Conservation (phyloP, 2,113 vertebrate species). For the Chionomys nivalis region DNA sequence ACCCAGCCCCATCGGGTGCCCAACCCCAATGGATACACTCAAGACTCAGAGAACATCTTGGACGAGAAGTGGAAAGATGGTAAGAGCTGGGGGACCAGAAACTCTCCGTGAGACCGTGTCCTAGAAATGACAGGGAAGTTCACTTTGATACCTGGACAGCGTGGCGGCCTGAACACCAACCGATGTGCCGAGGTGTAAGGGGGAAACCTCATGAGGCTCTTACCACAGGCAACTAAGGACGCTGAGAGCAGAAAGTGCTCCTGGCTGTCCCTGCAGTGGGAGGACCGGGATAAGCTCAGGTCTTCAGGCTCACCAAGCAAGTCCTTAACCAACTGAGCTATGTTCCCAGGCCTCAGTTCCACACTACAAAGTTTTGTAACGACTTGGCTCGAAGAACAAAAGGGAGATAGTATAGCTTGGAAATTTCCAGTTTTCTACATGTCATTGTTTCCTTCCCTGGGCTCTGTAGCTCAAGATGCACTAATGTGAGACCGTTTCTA, state of each 20-base stretch:
- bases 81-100: neutral
- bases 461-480: neutral
- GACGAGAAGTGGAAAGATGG: neutral
- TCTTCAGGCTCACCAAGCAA: neutral
- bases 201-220: neutral
- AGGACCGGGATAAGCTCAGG: no score
- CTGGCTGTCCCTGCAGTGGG: neutral
- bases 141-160: neutral
- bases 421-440: neutral
- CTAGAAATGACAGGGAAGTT: neutral
- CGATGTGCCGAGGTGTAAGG: neutral
- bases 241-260: neutral
- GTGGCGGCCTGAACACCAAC: no score
- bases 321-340: neutral
- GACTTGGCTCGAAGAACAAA: neutral
- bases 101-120: neutral
- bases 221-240: neutral
- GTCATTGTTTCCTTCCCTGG: neutral
- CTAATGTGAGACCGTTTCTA: neutral
- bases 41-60: neutral
- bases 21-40: neutral
- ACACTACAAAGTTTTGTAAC: neutral
- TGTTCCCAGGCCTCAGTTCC: neutral
- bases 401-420: neutral
- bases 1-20: neutral